Percentiles rank a stretch among this genome's conserved stretches.
Evolutionary conservation across 2,113 vertebrate species (phyloP).

Genomic region (Gavia stellata): DNA sequence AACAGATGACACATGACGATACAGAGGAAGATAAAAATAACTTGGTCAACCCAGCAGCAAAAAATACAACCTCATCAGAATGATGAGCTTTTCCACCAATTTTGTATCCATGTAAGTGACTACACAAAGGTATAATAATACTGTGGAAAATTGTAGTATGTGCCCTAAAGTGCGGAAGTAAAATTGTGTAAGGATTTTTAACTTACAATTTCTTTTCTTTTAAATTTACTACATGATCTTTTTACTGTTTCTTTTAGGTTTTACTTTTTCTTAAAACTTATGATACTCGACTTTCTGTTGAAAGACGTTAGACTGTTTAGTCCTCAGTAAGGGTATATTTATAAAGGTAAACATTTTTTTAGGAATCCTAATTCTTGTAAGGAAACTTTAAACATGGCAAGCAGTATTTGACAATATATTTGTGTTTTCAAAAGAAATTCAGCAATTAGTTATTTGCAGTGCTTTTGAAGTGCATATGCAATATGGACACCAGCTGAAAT

Average conservation of each 20-base stretch:
- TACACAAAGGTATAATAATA: neutral
- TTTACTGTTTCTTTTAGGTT: neutral
- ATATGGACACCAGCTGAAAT: neutral
- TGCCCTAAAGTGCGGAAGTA: neutral
- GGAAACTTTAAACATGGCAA: neutral
- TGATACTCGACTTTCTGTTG: neutral
- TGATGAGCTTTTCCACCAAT: neutral
- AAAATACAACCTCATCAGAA: conserved; percentile 6
- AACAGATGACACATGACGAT: neutral
- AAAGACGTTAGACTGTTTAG: neutral
- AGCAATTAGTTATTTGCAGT: neutral
- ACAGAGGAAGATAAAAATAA: conserved; percentile 7
- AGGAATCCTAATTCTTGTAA: neutral
- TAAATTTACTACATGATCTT: neutral
- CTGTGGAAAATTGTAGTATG: neutral
- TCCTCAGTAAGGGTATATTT: neutral
- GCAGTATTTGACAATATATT: neutral
- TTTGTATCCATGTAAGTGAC: neutral
- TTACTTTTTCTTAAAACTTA: neutral
- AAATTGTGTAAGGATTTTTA: neutral
- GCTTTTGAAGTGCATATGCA: neutral
- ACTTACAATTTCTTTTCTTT: neutral
- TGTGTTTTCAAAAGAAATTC: neutral
- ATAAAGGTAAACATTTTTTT: neutral
- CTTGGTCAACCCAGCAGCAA: neutral